These are phyloP conservation scores for Tenualosa ilisha DNA, from an alignment of 2,797 vertebrate genomes.

Conservation along the genomic window DNA sequence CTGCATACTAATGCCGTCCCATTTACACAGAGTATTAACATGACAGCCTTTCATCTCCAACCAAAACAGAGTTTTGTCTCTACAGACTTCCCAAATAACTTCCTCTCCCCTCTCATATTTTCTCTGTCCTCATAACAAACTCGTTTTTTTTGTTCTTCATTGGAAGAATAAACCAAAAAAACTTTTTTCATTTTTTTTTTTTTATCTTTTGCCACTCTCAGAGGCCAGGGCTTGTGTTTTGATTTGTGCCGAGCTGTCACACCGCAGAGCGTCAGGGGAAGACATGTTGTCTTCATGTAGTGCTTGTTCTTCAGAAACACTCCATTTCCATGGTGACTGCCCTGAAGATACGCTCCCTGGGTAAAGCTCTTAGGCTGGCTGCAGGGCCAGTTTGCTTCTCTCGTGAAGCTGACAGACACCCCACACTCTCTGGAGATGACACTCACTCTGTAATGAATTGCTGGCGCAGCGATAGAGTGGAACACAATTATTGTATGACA, in stretches of 20 bases:
- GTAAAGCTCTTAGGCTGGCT: slow-evolving; percentile 6
- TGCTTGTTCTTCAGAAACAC: background rate
- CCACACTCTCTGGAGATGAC: background rate
- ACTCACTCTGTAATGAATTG: background rate
- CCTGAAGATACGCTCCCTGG: background rate
- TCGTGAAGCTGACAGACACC: background rate
- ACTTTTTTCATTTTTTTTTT: background rate
- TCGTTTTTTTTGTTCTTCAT: background rate
- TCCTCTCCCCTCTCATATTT: background rate
- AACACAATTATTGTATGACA: slow-evolving; percentile 18
- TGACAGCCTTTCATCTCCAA: slow-evolving; percentile 11
- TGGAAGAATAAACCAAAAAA: background rate
- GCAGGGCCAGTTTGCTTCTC: background rate
- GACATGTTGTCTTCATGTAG: slow-evolving; percentile 6
- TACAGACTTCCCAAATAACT: slow-evolving; percentile 3
- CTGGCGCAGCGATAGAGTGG: background rate
- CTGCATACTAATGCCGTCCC: slow-evolving; percentile 44
- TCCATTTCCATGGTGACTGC: background rate
- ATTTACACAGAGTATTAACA: slow-evolving; percentile 29
- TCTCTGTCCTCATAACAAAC: background rate
- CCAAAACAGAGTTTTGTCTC: background rate
- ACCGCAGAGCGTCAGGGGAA: background rate
- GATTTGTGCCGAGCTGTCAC: background rate
- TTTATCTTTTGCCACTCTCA: background rate
- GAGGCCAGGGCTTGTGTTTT: background rate